Conservation (phyloP, 53 echinoderm and acorn worm genomes). For the Luidia sarsii region DNA sequence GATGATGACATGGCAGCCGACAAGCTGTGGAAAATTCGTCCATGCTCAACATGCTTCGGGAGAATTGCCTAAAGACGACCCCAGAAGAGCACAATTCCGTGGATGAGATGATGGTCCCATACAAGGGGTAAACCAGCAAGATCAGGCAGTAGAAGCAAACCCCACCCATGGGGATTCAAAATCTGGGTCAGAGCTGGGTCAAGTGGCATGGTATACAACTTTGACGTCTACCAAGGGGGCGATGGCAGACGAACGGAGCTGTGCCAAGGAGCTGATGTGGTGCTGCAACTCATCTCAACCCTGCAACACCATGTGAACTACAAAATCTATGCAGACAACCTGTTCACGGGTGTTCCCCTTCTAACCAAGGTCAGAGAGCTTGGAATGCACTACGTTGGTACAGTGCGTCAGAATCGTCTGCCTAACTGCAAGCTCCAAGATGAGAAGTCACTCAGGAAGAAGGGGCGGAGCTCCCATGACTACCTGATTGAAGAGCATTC, state of each 20-base stretch:
- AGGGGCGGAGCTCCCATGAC: conserved; percentile 44
- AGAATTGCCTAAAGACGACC: conserved; percentile 8
- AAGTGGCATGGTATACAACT: conserved; percentile 14
- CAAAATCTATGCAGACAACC: conserved; percentile 61
- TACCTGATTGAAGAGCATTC: background rate
- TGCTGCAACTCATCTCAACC: conserved; percentile 22
- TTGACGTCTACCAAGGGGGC: conserved; percentile 47
- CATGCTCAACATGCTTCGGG: conserved; percentile 30
- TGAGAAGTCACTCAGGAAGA: conserved; percentile 38
- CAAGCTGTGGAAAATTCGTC: conserved; percentile 60
- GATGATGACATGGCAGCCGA: conserved; percentile 34
- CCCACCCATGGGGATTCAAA: conserved; percentile 51
- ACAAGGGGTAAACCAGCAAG: background rate
- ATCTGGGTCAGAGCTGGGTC: conserved; percentile 43
- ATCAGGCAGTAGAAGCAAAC: conserved; percentile 26
- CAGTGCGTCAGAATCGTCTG: conserved; percentile 42
- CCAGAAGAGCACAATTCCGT: conserved; percentile 49
- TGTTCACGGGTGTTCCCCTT: conserved; percentile 28
- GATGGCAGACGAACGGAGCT: conserved; percentile 18
- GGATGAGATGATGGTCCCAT: conserved; percentile 48
- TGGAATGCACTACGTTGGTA: conserved; percentile 60
- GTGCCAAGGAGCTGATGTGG: conserved; percentile 42
- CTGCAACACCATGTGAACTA: conserved; percentile 11
- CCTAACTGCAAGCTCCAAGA: conserved; percentile 26
- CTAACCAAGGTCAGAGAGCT: conserved; percentile 16